phyloP scores from a whole-genome alignment of 2,888 invertebrate species.

The Pollenia angustigena region DNA sequence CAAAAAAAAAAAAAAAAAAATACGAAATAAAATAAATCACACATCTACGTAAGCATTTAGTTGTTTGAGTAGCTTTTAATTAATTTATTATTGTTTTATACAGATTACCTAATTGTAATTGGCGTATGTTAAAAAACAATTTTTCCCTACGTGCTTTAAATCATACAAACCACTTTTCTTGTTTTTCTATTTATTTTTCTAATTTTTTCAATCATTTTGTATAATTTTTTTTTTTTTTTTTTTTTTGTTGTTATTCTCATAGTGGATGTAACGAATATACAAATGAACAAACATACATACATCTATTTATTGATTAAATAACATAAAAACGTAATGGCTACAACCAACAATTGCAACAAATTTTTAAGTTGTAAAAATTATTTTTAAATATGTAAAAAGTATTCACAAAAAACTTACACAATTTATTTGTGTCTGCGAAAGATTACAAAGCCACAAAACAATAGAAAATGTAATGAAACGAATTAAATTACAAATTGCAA shows the following conservation, averaged over 20 bases:
- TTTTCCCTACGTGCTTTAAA: conserved; percentile 34
- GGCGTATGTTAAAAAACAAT: background rate
- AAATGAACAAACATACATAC: background rate
- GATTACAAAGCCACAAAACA: conserved; percentile 22
- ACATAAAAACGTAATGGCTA: conserved; percentile 4
- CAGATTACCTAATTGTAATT: conserved; percentile 8
- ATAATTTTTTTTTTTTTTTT: background rate
- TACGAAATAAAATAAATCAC: too few relatives aligned
- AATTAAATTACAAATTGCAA: conserved; percentile 59
- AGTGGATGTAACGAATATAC: background rate
- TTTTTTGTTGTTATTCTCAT: background rate
- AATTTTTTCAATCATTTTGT: background rate
- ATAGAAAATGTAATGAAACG: conserved; percentile 10
- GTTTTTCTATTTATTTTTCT: conserved; percentile 14
- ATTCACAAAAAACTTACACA: conserved; percentile 25
- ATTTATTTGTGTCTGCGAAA: background rate
- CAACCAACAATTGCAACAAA: background rate
- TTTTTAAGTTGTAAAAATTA: background rate
- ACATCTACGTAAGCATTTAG: background rate
- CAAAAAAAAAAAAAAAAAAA: too few relatives aligned
- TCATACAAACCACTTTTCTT: background rate
- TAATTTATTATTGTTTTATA: conserved; percentile 8
- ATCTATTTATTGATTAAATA: conserved; percentile 45
- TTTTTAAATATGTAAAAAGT: conserved; percentile 32
- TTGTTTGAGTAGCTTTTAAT: conserved; percentile 15